Conservation (phyloP, 2,797 vertebrate genomes). For the Lithobates sylvaticus region DNA sequence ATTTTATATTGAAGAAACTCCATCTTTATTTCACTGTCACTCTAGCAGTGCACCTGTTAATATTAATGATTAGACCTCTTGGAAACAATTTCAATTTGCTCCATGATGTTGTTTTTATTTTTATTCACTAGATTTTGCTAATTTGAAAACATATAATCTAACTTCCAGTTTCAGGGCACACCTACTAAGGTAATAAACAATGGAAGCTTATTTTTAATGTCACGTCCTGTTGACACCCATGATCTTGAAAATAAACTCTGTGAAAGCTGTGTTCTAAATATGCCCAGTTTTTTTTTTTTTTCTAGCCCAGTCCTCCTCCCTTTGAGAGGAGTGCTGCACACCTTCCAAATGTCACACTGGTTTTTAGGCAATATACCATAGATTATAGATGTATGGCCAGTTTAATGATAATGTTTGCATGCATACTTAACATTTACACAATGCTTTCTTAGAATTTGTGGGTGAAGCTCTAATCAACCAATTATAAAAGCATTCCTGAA, state of each 20-base stretch:
- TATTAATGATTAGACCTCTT: background rate
- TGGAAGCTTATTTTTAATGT: slow-evolving; percentile 45
- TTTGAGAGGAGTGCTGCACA: slow-evolving; percentile 31
- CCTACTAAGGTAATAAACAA: slow-evolving; percentile 47
- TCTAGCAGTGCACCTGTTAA: background rate
- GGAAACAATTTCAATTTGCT: background rate
- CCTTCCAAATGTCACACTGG: slow-evolving; percentile 52
- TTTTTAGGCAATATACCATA: slow-evolving; percentile 56
- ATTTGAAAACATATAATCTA: slow-evolving; percentile 24
- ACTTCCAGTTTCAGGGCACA: slow-evolving; percentile 49
- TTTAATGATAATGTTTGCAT: slow-evolving; percentile 66
- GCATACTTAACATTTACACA: slow-evolving; percentile 69
- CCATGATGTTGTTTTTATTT: slow-evolving; percentile 3
- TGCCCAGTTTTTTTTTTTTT: background rate
- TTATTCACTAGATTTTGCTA: background rate
- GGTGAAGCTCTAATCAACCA: slow-evolving; percentile 69
- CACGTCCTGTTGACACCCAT: slow-evolving; percentile 47
- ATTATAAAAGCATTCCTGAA: slow-evolving; percentile 70
- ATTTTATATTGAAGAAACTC: background rate
- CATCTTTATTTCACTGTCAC: background rate
- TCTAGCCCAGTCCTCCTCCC: slow-evolving; percentile 5
- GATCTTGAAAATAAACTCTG: slow-evolving; percentile 53
- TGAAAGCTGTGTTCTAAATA: slow-evolving; percentile 33
- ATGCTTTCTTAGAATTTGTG: slow-evolving; percentile 72
- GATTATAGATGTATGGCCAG: slow-evolving; percentile 61